phyloP scores from a whole-genome alignment of 2,797 vertebrate species.

The Schizopygopsis pylzovi region DNA sequence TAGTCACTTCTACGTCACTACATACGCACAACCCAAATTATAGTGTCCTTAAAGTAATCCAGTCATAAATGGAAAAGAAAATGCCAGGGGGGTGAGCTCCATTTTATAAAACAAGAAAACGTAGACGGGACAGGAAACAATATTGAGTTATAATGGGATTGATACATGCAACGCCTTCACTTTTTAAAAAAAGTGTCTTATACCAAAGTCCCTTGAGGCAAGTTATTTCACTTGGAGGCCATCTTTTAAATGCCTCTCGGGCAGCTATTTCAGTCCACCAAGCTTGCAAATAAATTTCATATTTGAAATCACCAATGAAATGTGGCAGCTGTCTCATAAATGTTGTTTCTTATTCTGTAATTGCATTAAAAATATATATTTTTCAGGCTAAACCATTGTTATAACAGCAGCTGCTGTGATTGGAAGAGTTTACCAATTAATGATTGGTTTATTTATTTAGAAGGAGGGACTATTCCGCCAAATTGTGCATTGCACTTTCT shows the following conservation, averaged over 20 bases:
- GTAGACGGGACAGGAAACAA: neutral
- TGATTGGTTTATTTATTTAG: neutral
- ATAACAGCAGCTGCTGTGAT: neutral
- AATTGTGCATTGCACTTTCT: neutral
- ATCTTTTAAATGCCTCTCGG: neutral
- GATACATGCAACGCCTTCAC: neutral
- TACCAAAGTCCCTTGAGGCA: neutral
- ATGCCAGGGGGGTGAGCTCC: neutral
- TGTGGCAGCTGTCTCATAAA: neutral
- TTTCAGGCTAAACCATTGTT: neutral
- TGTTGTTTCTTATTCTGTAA: neutral
- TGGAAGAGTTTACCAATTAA: neutral
- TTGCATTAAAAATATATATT: neutral
- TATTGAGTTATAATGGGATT: neutral
- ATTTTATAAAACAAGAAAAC: neutral
- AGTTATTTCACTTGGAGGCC: neutral
- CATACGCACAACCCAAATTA: conserved; percentile 69
- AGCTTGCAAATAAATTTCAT: neutral
- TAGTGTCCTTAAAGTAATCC: conserved; percentile 65
- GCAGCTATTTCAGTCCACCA: neutral
- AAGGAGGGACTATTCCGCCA: neutral
- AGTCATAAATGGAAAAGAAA: conserved; percentile 55
- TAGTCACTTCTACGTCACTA: conserved; percentile 62
- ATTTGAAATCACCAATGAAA: neutral
- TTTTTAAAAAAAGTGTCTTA: neutral